phyloP scores from a whole-genome alignment of 2,797 vertebrate genomes.

The Uromys caudimaculatus region DNA sequence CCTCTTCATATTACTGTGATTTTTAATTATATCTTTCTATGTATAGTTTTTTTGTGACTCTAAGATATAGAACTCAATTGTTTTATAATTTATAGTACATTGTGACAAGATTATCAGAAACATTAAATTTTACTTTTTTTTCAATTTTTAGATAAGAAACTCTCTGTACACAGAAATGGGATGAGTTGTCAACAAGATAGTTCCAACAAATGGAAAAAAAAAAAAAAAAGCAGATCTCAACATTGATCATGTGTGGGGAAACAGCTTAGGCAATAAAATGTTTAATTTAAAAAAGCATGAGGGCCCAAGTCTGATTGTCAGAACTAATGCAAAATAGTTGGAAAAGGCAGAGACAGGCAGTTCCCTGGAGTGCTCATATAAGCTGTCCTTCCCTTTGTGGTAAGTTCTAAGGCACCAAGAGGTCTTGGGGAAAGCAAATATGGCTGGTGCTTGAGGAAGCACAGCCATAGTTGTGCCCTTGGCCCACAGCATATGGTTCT shows the following conservation, averaged over 20 bases:
- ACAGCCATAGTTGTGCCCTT: background rate
- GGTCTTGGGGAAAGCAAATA: background rate
- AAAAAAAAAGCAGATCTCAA: background rate
- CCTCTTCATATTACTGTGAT: no score
- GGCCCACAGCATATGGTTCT: background rate
- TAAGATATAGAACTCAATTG: background rate
- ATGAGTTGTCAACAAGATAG: background rate
- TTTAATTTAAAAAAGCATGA: no score
- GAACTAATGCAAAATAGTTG: background rate
- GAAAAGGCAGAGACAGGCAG: no score
- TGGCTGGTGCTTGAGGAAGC: fast-evolving
- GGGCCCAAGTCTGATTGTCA: background rate
- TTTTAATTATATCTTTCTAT: background rate
- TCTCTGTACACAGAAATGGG: background rate
- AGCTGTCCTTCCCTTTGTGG: background rate
- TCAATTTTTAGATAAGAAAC: background rate
- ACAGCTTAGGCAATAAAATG: no score
- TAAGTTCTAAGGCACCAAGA: background rate
- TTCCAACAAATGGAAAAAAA: background rate
- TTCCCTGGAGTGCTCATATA: background rate
- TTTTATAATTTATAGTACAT: background rate
- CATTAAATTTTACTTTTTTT: background rate
- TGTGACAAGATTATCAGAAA: background rate
- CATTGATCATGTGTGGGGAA: background rate
- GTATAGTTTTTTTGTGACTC: background rate